Evolutionary conservation across 2,888 invertebrate genomes (phyloP).

Genomic region (Hemithea aestivaria): DNA sequence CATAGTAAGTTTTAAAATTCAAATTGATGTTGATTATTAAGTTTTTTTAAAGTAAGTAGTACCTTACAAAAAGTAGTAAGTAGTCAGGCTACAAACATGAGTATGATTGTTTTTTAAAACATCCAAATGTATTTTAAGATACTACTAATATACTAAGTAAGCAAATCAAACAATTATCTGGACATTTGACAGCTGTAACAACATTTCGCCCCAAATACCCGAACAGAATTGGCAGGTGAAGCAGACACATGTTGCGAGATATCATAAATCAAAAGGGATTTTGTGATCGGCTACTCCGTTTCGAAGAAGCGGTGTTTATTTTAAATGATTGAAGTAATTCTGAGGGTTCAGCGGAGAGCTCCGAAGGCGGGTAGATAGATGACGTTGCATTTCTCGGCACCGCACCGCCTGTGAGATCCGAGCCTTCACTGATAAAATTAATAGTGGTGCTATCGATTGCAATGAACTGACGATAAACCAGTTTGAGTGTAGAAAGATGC

Average conservation of each 20-base stretch:
- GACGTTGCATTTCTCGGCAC: conserved; percentile 59
- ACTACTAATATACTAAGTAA: too few species aligned
- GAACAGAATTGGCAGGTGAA: conserved; percentile 49
- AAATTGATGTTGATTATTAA: too few species aligned
- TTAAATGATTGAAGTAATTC: conserved; percentile 65
- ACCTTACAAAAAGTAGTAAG: too few species aligned
- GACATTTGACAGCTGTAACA: conserved; percentile 13
- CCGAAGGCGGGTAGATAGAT: conserved; percentile 56
- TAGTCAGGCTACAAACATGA: too few species aligned
- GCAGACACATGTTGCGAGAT: conserved; percentile 38
- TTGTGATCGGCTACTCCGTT: conserved; percentile 54
- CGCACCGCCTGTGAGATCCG: conserved; percentile 40
- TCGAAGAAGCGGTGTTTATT: conserved; percentile 66
- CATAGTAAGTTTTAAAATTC: too few species aligned
- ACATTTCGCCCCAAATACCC: conserved; percentile 18
- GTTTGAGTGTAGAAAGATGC: conserved; percentile 59
- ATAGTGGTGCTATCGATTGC: conserved; percentile 64
- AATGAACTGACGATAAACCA: conserved; percentile 53
- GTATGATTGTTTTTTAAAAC: too few species aligned
- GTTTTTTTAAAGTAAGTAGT: too few species aligned
- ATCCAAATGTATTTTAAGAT: too few species aligned
- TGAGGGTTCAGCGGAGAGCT: conserved; percentile 45
- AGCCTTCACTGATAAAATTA: conserved; percentile 59
- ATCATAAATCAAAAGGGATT: conserved; percentile 61
- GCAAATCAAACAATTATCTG: conserved; percentile 6